These are phyloP conservation scores for Ceyx melanurus DNA, from an alignment of 2,113 vertebrate genomes.

Conservation along the genomic window DNA sequence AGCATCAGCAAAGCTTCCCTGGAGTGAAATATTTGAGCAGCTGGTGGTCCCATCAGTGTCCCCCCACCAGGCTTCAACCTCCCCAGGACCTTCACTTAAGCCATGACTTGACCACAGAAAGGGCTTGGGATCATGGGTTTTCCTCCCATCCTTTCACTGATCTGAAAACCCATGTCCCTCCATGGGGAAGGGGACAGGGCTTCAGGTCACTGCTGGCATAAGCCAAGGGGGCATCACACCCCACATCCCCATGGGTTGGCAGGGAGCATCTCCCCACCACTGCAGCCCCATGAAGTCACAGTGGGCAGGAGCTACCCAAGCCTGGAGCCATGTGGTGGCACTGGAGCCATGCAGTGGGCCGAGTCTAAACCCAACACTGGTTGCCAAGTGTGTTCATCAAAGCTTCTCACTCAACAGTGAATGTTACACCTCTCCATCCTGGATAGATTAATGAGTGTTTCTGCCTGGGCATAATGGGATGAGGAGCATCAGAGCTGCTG, in stretches of 20 bases:
- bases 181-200: neutral
- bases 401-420: neutral
- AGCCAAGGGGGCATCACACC: neutral
- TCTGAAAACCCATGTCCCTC: fast-evolving
- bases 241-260: fast-evolving
- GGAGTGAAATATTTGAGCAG: neutral
- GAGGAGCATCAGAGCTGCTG: neutral
- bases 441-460: neutral
- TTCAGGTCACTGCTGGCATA: neutral
- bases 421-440: neutral
- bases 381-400: neutral
- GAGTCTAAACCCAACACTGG: neutral
- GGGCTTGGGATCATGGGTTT: neutral
- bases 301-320: neutral
- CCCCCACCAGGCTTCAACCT: neutral
- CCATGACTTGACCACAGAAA: neutral
- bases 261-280: neutral
- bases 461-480: neutral
- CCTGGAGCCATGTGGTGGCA: neutral
- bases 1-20: neutral
- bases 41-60: neutral
- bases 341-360: neutral
- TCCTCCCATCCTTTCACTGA: neutral
- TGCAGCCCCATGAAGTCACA: fast-evolving
- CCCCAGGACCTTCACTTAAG: neutral